Evolutionary conservation across 2,888 invertebrate species (phyloP).

Genomic region (Leucania comma): DNA sequence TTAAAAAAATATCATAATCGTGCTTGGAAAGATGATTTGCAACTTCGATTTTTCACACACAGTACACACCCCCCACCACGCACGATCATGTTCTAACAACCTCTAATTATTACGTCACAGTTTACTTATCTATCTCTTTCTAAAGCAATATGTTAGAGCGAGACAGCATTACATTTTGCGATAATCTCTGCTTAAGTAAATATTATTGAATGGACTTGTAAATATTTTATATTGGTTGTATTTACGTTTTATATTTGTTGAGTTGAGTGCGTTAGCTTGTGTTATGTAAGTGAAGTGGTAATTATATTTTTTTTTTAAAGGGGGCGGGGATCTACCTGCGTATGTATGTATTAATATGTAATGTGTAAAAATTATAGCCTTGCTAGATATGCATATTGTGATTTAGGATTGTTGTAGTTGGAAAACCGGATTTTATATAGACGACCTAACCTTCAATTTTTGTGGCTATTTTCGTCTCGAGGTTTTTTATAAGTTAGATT

Average conservation of each 20-base stretch:
- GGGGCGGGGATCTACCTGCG: neutral
- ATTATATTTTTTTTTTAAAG: conserved; percentile 19
- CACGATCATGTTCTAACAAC: conserved; percentile 32
- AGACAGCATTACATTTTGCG: conserved; percentile 4
- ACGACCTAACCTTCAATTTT: conserved; percentile 1
- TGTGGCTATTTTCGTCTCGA: neutral
- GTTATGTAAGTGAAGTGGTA: conserved; percentile 47
- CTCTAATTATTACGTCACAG: conserved; percentile 51
- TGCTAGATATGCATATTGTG: conserved; percentile 2
- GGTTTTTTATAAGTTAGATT: neutral
- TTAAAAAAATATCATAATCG: conserved; percentile 2
- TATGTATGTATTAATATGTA: neutral
- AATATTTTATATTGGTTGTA: conserved; percentile 47
- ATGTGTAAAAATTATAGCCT: conserved; percentile 4
- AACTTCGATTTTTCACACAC: conserved; percentile 9
- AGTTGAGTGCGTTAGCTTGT: conserved; percentile 46
- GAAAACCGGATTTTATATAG: conserved; percentile 10
- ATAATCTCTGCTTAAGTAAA: conserved; percentile 47
- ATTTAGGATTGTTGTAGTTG: neutral
- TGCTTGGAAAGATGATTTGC: neutral
- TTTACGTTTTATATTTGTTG: conserved; percentile 44
- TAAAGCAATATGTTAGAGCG: neutral
- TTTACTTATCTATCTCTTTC: conserved; percentile 4
- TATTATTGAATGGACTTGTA: conserved; percentile 46
- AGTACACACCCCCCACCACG: conserved; percentile 10